These are phyloP conservation scores for Drosophila pegasa DNA, from an alignment of 2,888 invertebrate genomes.

Conservation along the genomic window DNA sequence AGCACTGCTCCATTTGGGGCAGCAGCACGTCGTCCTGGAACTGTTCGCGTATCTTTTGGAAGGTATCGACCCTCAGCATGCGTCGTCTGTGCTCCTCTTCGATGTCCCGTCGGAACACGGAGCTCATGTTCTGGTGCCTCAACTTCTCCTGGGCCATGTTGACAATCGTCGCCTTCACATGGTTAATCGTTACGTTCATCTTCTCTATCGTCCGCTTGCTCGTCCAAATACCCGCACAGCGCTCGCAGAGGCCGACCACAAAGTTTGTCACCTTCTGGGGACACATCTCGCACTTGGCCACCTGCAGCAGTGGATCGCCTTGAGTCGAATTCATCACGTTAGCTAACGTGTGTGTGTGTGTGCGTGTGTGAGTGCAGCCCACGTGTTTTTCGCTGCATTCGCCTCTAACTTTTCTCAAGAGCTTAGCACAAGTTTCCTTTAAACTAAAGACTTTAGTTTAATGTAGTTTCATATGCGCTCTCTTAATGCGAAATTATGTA, in stretches of 20 bases:
- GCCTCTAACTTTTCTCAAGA: not conserved
- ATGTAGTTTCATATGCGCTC: not conserved
- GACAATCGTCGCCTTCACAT: constrained; percentile 41
- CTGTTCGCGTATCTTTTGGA: constrained; percentile 37
- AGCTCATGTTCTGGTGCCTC: constrained; percentile 20
- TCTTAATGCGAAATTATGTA: not conserved
- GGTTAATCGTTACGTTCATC: constrained; percentile 23
- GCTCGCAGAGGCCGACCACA: constrained; percentile 45
- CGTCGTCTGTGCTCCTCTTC: constrained; percentile 16
- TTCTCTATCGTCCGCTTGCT: constrained; percentile 1
- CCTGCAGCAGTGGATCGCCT: constrained; percentile 26
- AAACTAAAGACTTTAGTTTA: not conserved
- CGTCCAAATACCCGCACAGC: constrained; percentile 50
- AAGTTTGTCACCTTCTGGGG: constrained; percentile 32
- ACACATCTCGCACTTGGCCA: constrained; percentile 55
- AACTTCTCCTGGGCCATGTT: not conserved
- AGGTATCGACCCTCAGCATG: constrained; percentile 23
- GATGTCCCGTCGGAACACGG: constrained; percentile 32
- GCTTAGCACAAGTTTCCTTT: not conserved
- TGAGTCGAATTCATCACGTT: constrained; percentile 30
- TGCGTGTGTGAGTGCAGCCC: not conserved
- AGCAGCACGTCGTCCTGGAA: constrained; percentile 36
- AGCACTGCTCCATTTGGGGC: not conserved
- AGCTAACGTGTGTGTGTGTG: not conserved
- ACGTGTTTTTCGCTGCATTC: constrained; percentile 15